phyloP scores from a whole-genome alignment of 2,797 vertebrate species.

The Prunella strophiata region DNA sequence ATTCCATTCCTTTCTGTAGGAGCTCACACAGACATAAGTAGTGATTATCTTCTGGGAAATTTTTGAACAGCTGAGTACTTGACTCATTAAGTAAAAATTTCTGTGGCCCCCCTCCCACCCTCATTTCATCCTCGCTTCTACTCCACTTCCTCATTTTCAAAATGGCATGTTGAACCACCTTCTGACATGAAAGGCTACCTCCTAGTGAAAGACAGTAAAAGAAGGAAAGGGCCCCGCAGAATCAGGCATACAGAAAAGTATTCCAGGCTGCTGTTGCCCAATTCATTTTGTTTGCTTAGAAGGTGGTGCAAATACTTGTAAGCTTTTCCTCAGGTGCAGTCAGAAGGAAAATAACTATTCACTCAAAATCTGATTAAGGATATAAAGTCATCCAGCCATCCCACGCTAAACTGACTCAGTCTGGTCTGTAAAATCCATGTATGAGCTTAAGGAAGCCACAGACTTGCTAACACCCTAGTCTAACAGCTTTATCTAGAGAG shows the following conservation, averaged over 20 bases:
- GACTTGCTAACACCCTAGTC: background rate
- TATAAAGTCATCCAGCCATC: conserved; percentile 53
- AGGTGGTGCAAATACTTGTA: conserved; percentile 32
- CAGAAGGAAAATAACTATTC: conserved; percentile 55
- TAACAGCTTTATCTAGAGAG: conserved; percentile 32
- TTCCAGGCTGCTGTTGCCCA: background rate
- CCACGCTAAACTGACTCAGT: conserved; percentile 55
- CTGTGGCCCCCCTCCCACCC: background rate
- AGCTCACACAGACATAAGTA: conserved; percentile 28
- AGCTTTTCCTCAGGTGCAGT: conserved; percentile 64
- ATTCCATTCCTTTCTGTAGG: conserved; percentile 41
- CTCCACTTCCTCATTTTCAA: background rate
- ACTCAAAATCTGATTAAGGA: conserved; percentile 38
- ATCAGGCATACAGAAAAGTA: background rate
- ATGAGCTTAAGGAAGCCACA: conserved; percentile 42
- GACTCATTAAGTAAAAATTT: conserved; percentile 24
- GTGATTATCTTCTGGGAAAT: conserved; percentile 9
- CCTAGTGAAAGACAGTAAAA: background rate
- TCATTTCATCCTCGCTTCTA: background rate
- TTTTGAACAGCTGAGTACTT: conserved; percentile 24
- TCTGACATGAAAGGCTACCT: background rate
- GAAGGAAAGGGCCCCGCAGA: background rate
- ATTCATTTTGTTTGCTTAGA: conserved; percentile 38
- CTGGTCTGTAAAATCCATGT: conserved; percentile 26
- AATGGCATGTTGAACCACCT: background rate